Conservation (phyloP, 2,888 invertebrate species). For the Nyleta sp. region DNA sequence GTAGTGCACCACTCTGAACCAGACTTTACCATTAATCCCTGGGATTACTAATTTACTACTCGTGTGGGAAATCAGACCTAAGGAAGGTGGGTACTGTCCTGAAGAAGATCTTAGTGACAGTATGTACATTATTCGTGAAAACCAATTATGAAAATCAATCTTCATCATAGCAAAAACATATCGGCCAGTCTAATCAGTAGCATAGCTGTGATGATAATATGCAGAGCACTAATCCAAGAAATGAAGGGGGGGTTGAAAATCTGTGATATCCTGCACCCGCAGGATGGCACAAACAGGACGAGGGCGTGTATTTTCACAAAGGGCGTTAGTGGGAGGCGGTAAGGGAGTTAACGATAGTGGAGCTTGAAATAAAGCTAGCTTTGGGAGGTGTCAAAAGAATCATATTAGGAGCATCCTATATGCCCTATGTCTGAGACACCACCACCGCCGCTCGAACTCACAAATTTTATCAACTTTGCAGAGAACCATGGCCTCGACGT, state of each 20-base stretch:
- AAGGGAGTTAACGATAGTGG: too few relatives aligned
- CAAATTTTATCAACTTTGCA: too few relatives aligned
- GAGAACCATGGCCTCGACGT: too few relatives aligned
- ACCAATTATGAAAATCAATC: not conserved
- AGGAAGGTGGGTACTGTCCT: not conserved
- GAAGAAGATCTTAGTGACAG: not conserved
- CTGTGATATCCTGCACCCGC: not conserved
- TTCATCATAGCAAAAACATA: not conserved
- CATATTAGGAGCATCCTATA: too few relatives aligned
- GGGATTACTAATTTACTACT: not conserved
- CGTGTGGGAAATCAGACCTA: not conserved
- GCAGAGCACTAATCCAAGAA: not conserved
- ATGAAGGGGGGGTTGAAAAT: not conserved
- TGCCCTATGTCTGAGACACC: too few relatives aligned
- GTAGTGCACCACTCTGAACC: not conserved
- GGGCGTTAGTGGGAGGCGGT: too few relatives aligned
- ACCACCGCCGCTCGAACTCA: too few relatives aligned
- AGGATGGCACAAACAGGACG: too few relatives aligned
- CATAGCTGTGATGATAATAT: not conserved
- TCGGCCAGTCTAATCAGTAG: not conserved
- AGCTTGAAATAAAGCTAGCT: too few relatives aligned
- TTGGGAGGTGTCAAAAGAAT: too few relatives aligned
- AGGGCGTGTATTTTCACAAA: too few relatives aligned
- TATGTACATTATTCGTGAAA: too few relatives aligned
- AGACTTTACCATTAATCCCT: not conserved